A percentile compares a stretch with the other conserved stretches of the same genome.
phyloP scores from a whole-genome alignment of 2,113 vertebrate species.

The Trichechus manatus region DNA sequence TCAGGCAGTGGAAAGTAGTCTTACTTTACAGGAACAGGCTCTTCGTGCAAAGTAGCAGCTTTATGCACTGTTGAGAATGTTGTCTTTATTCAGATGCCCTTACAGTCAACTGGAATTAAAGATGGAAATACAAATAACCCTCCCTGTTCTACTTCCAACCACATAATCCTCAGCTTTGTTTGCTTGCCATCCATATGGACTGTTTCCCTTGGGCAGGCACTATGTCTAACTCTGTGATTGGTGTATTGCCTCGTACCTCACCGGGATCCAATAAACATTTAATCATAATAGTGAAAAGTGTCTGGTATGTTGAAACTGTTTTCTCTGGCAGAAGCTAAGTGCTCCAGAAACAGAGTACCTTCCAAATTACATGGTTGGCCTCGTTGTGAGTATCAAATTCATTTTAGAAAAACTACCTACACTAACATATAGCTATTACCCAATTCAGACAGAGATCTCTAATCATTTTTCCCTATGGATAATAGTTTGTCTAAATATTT shows the following conservation, averaged over 20 bases:
- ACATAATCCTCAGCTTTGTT: background rate
- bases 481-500: slow-evolving; percentile 39
- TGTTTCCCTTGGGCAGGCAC: background rate
- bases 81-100: slow-evolving; percentile 32
- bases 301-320: slow-evolving; percentile 40
- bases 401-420: background rate
- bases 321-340: slow-evolving; percentile 30
- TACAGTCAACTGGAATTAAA: slow-evolving; percentile 6
- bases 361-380: slow-evolving; percentile 6
- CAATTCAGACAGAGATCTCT: background rate
- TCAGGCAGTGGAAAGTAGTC: background rate
- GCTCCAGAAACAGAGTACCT: slow-evolving; percentile 21
- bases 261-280: background rate
- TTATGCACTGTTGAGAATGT: background rate
- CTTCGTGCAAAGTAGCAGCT: background rate
- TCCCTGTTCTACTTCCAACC: background rate
- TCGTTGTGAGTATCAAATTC: background rate
- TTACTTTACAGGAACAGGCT: background rate
- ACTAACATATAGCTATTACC: background rate
- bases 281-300: slow-evolving; percentile 24
- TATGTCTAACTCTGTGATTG: background rate
- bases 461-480: background rate
- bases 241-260: background rate
- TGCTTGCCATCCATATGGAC: background rate
- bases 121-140: background rate